Conservation (phyloP, 2,888 invertebrate species). For the Pyrrhopygopsis socrates region DNA sequence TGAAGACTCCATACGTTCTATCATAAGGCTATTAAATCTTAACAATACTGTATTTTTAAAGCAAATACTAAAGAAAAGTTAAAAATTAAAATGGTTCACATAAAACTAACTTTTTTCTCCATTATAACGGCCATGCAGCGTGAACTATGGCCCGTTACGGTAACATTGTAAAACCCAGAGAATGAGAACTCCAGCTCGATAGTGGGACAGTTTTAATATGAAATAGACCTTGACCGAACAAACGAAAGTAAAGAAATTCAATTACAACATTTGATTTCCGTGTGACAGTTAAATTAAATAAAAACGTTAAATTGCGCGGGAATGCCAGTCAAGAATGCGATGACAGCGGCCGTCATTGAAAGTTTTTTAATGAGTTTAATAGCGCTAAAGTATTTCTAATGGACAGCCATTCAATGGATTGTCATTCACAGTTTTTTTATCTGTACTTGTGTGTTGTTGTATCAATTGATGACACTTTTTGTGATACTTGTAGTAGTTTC, state of each 20-base stretch:
- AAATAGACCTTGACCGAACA: too few relatives aligned
- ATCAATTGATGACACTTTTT: conserved; percentile 9
- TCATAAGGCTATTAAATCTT: too few relatives aligned
- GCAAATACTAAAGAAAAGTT: too few relatives aligned
- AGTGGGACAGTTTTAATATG: too few relatives aligned
- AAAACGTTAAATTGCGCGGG: conserved; percentile 1
- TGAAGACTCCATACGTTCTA: too few relatives aligned
- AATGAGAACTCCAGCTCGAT: too few relatives aligned
- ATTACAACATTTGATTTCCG: background rate
- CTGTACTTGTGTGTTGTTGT: background rate
- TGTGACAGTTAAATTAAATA: background rate
- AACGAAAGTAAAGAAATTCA: conserved; percentile 8
- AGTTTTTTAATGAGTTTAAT: conserved; percentile 18
- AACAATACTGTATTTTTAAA: too few relatives aligned
- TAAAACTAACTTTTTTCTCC: too few relatives aligned
- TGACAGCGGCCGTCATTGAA: conserved; percentile 23
- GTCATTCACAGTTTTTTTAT: conserved; percentile 26
- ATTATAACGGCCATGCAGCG: too few relatives aligned
- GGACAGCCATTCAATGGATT: conserved; percentile 1
- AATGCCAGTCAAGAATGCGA: conserved; percentile 8
- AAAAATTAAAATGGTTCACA: too few relatives aligned
- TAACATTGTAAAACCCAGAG: too few relatives aligned
- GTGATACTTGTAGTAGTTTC: background rate
- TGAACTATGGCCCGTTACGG: too few relatives aligned
- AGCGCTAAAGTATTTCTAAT: conserved; percentile 14